Evolutionary conservation across 1,140 invertebrate genomes (phyloP).

Genomic region (Bombus picipes): DNA sequence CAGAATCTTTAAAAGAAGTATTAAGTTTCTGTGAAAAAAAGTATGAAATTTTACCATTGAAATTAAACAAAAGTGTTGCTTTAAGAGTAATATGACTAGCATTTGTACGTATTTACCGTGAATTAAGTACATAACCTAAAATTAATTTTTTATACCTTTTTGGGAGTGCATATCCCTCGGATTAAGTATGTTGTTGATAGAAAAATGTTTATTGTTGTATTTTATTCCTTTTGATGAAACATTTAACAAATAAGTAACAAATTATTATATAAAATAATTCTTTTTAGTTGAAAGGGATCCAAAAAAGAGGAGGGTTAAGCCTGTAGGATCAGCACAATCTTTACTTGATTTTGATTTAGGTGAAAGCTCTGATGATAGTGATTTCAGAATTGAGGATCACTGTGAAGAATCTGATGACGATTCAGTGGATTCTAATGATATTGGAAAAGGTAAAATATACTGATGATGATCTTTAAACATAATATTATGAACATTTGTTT

Average conservation of each 20-base stretch:
- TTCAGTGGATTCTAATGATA: constrained; percentile 83
- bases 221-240: not conserved
- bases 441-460: constrained; percentile 72
- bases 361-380: constrained; percentile 97
- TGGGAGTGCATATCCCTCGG: not conserved
- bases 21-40: not conserved
- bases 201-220: constrained; percentile 5
- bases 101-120: constrained; percentile 65
- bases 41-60: constrained; percentile 3
- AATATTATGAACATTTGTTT: not conserved
- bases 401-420: constrained; percentile 89
- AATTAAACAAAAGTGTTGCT: constrained; percentile 17
- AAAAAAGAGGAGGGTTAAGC: constrained; percentile 93
- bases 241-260: not conserved
- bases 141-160: constrained; percentile 40
- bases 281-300: constrained; percentile 91
- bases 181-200: not conserved
- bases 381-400: constrained; percentile 96
- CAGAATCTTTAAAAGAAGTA: constrained; percentile 2
- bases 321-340: constrained; percentile 88
- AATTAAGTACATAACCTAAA: constrained; percentile 56
- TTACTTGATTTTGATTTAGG: constrained; percentile 93
- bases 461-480: not conserved
- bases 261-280: constrained; percentile 18
- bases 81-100: constrained; percentile 62